These are phyloP conservation scores for Urocyon cinereoargenteus DNA, from an alignment of 2,797 vertebrate genomes.

Conservation along the genomic window DNA sequence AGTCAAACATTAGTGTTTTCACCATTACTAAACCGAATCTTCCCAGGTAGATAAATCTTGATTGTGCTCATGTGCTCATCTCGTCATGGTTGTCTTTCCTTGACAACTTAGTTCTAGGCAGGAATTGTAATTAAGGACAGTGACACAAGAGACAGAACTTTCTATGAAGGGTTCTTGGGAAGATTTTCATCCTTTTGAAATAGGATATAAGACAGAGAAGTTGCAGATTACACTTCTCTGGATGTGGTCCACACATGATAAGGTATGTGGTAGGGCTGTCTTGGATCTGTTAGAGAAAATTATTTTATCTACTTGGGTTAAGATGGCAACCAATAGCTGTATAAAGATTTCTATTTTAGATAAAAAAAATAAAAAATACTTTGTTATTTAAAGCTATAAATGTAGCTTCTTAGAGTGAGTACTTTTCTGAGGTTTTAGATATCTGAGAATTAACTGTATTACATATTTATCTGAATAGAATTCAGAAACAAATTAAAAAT, in stretches of 20 bases:
- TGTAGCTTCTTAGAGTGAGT: neutral
- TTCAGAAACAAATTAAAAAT: constrained; percentile 14
- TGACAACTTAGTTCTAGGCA: neutral
- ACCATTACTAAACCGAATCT: neutral
- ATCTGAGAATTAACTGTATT: neutral
- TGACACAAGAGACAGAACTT: neutral
- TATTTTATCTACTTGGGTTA: constrained; percentile 42
- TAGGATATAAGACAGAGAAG: neutral
- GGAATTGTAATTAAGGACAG: neutral
- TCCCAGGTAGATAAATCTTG: constrained; percentile 13
- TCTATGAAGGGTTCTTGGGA: neutral
- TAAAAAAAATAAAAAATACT: constrained; percentile 56
- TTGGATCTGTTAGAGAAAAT: neutral
- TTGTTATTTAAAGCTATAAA: constrained; percentile 13
- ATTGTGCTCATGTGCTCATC: neutral
- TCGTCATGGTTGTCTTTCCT: neutral
- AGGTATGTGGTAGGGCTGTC: neutral
- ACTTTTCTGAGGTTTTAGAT: neutral
- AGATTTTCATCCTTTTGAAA: constrained; percentile 23
- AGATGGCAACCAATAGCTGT: constrained; percentile 6
- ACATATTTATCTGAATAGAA: neutral
- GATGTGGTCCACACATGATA: neutral
- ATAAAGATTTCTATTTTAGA: constrained; percentile 12
- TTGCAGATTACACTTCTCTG: neutral
- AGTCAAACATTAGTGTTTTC: neutral